These are phyloP conservation scores for Agrilus mali DNA, from an alignment of 2,888 invertebrate genomes.

Conservation along the genomic window DNA sequence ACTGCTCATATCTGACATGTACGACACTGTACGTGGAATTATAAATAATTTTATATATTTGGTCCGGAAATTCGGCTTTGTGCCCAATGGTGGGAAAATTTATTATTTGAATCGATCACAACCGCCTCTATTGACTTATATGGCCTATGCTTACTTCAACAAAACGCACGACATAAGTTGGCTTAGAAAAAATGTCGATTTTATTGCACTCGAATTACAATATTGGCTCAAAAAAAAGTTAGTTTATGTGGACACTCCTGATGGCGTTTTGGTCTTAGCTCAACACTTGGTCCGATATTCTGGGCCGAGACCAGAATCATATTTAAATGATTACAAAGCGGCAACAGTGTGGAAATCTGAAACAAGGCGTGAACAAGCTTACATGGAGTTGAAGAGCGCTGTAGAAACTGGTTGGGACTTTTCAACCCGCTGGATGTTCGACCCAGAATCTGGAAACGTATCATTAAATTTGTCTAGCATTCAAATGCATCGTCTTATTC, in stretches of 20 bases:
- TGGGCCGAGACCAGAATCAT: slow-evolving; percentile 63
- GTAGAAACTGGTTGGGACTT: slow-evolving; percentile 88
- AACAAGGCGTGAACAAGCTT: slow-evolving; percentile 38
- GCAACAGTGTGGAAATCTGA: slow-evolving; percentile 35
- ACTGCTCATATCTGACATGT: slow-evolving; percentile 64
- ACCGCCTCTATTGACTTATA: slow-evolving; percentile 57
- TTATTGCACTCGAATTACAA: slow-evolving; percentile 48
- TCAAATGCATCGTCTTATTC: slow-evolving; percentile 53
- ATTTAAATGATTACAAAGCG: slow-evolving; percentile 48
- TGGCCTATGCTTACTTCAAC: slow-evolving; percentile 57
- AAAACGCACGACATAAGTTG: slow-evolving; percentile 54
- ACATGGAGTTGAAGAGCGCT: slow-evolving; percentile 61
- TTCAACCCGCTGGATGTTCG: slow-evolving; percentile 65
- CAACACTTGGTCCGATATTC: slow-evolving; percentile 46
- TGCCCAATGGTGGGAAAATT: slow-evolving; percentile 73
- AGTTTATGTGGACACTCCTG: slow-evolving; percentile 38
- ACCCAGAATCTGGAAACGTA: slow-evolving; percentile 41
- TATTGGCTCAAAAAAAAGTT: slow-evolving; percentile 52
- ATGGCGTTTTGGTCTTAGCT: slow-evolving; percentile 40
- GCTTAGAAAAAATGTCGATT: slow-evolving; percentile 41
- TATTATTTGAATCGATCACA: slow-evolving; percentile 65
- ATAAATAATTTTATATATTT: slow-evolving; percentile 62
- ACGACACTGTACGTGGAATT: slow-evolving; percentile 58
- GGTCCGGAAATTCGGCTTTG: slow-evolving; percentile 51
- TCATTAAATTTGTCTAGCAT: slow-evolving; percentile 45